These are phyloP conservation scores for Morone chrysops DNA, from an alignment of 2,113 vertebrate genomes.

Conservation along the genomic window DNA sequence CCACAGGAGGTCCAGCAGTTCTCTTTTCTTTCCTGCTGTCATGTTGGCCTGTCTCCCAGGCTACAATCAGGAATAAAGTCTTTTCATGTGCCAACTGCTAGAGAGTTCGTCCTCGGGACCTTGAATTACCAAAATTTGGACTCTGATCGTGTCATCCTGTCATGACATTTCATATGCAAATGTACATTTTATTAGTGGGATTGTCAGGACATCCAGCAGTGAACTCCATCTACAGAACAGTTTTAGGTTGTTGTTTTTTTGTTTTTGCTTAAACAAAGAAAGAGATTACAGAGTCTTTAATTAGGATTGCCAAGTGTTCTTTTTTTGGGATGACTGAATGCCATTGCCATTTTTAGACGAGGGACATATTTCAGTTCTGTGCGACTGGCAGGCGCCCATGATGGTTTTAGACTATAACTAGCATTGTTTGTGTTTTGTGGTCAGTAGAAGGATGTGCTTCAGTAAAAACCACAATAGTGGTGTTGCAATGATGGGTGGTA, in stretches of 20 bases:
- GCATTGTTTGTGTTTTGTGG: conserved; percentile 58
- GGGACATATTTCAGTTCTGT: conserved; percentile 45
- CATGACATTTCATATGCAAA: conserved; percentile 19
- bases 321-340: conserved; percentile 13
- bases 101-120: conserved; percentile 31
- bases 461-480: not conserved
- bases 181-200: not conserved
- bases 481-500: not conserved
- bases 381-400: conserved; percentile 17
- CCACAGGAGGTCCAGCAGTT: conserved; percentile 27
- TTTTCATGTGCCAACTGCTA: conserved; percentile 51
- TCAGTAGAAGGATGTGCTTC: conserved; percentile 14
- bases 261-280: not conserved
- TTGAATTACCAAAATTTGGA: conserved; percentile 30
- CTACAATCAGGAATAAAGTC: conserved; percentile 23
- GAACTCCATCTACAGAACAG: conserved; percentile 7
- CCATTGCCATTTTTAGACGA: conserved; percentile 48
- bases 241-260: not conserved
- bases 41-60: conserved; percentile 57
- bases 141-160: conserved; percentile 3
- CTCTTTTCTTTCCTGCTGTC: conserved; percentile 57
- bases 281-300: conserved; percentile 51
- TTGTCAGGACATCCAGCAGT: not conserved
- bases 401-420: conserved; percentile 24
- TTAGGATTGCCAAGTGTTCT: conserved; percentile 26